phyloP scores from a whole-genome alignment of 2,113 vertebrate genomes.

The Cichladusa arquata region DNA sequence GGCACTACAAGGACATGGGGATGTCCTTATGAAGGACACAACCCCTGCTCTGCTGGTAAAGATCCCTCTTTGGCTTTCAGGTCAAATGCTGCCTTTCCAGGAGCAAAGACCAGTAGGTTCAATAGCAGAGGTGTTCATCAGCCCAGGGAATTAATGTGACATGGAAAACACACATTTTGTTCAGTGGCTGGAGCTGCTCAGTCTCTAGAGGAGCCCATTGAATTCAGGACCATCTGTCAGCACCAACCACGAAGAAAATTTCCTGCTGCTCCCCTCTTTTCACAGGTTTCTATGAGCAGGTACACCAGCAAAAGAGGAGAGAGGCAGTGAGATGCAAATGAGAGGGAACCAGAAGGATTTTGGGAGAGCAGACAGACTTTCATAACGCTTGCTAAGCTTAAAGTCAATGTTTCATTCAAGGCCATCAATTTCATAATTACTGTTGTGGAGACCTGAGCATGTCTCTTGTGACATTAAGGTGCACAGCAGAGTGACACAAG shows the following conservation, averaged over 20 bases:
- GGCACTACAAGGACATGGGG: neutral
- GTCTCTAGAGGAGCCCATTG: neutral
- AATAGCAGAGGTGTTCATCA: neutral
- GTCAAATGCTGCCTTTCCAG: neutral
- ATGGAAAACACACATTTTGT: neutral
- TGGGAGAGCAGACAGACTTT: slow-evolving; percentile 11
- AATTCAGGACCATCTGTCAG: neutral
- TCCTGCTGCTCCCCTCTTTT: neutral
- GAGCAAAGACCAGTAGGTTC: neutral
- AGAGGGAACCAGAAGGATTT: neutral
- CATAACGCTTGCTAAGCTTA: neutral
- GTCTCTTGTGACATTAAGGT: neutral
- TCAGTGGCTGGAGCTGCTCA: neutral
- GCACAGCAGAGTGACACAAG: neutral
- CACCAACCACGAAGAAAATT: neutral
- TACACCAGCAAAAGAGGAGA: slow-evolving; percentile 35
- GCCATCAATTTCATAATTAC: slow-evolving; percentile 46
- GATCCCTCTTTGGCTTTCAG: neutral
- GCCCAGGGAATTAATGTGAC: neutral
- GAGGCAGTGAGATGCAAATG: slow-evolving; percentile 7
- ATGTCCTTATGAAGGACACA: neutral
- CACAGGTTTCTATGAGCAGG: neutral
- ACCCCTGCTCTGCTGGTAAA: neutral
- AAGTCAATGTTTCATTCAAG: slow-evolving; percentile 12
- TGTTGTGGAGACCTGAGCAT: neutral